These are phyloP conservation scores for Malurus elegans DNA, from an alignment of 2,113 vertebrate genomes.

Conservation along the genomic window DNA sequence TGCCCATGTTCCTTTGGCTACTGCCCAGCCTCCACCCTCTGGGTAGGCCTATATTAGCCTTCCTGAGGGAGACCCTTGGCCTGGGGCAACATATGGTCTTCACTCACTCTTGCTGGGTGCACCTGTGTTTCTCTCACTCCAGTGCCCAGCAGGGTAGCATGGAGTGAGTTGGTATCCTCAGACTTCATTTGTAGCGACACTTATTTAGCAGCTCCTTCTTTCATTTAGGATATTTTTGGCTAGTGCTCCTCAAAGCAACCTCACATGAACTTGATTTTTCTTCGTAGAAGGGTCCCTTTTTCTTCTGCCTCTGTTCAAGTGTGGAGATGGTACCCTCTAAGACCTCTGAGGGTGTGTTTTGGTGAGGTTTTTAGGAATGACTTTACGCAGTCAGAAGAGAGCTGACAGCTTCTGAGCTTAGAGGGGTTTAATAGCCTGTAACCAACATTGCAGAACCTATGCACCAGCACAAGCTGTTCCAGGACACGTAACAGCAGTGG, in stretches of 20 bases:
- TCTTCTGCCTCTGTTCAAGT: background rate
- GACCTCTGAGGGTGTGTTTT: background rate
- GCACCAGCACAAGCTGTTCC: constrained; percentile 28
- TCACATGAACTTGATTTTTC: background rate
- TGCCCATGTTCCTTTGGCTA: background rate
- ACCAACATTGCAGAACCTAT: constrained; percentile 5
- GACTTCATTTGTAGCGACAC: background rate
- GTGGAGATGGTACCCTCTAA: background rate
- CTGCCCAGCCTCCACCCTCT: background rate
- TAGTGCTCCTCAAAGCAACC: background rate
- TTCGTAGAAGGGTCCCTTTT: background rate
- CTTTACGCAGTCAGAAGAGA: background rate
- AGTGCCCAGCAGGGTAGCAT: background rate
- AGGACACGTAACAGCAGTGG: background rate
- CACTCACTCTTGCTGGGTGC: fast-evolving
- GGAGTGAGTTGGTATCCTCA: background rate
- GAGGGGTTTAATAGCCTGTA: constrained; percentile 28
- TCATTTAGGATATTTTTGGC: background rate
- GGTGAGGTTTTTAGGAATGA: background rate
- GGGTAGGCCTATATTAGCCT: background rate
- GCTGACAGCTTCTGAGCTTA: background rate
- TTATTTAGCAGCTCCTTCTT: background rate
- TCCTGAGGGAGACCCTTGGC: background rate
- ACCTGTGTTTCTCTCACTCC: background rate
- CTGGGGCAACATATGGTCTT: background rate